Base-by-base conservation (phyloP, 64 coral and sea anemone genomes). In the Pocillopora verrucosa region DNA sequence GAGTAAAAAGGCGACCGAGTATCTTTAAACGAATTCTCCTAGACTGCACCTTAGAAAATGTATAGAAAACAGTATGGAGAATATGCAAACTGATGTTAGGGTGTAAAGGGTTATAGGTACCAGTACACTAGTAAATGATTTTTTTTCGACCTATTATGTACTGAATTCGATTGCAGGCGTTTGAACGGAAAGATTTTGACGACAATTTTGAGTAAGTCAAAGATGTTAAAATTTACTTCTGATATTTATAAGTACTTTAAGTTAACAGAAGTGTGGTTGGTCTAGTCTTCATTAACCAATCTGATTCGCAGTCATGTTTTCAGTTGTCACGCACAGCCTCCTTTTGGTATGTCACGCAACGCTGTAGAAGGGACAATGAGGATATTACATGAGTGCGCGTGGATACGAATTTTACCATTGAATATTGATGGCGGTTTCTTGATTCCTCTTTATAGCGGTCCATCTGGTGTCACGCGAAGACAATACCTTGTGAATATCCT, bases 101-200 rank as follows among this genome's bases (percentile, higher is more conserved):
- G 41, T 51, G 41, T 51, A 7, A 51, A 51, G 3, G 41, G 3
- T 51, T 3, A 51, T 4, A 51, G 41, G 7, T 51, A 51, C 41
- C 41, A 72, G 25, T 9, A 10, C 11, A 17, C 4, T 10, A 0
- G 1, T 65, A 19, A 15, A 34, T 25, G 13, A 57, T 10, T 74
- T 75, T 58, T n/a, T 45, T 36, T 19, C 19, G 22, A 76, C 22
- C 11, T 22, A 34, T 14, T 2, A 60, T 92, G 4, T 76, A 56
- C 72, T 85, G 36, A 13, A 68, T 77, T 91, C 16, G 9, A 58
- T 78, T 87, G 5, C 59, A 98, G 96, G 96, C 96, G 16, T 98
- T 98, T 84, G 96, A 98, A 72, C 93, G 93, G 77, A 94, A 88
- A 75, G 93, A 98, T 56, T 98, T 98, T 90, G 93, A 98, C 67